Conservation (phyloP, 2,797 vertebrate species). For the Hoplostethus atlanticus region DNA sequence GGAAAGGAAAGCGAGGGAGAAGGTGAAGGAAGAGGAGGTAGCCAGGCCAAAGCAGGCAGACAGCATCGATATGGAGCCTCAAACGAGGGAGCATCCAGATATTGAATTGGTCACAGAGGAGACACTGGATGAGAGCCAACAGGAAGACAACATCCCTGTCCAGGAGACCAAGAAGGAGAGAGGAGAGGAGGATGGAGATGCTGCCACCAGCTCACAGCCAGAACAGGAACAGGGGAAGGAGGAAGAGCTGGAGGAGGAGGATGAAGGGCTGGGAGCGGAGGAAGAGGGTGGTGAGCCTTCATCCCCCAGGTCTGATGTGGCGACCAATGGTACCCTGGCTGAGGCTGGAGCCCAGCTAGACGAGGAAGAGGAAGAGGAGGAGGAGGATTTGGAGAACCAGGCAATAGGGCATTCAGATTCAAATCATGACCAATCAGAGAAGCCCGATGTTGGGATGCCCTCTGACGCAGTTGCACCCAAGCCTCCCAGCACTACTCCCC, state of each 20-base stretch:
- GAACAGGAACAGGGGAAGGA: slow-evolving; percentile 50
- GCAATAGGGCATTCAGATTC: slow-evolving; percentile 40
- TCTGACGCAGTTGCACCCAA: slow-evolving; percentile 13
- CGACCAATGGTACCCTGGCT: slow-evolving; percentile 63
- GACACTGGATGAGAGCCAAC: slow-evolving; percentile 55
- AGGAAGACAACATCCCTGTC: slow-evolving; percentile 20
- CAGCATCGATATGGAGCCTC: slow-evolving; percentile 46
- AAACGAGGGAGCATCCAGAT: slow-evolving; percentile 68
- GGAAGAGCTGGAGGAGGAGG: slow-evolving; percentile 53
- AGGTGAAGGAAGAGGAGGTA: neutral
- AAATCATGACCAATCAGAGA: neutral
- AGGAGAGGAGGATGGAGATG: slow-evolving; percentile 29
- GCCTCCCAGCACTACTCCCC: slow-evolving; percentile 14
- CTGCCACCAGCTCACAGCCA: slow-evolving; percentile 26
- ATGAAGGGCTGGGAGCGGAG: slow-evolving; percentile 30
- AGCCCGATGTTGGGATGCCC: slow-evolving; percentile 29
- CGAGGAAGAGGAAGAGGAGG: slow-evolving; percentile 49
- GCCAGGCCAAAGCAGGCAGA: slow-evolving; percentile 18
- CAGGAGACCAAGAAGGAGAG: slow-evolving; percentile 27
- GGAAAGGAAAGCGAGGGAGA: slow-evolving; percentile 11
- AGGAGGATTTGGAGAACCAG: slow-evolving; percentile 52
- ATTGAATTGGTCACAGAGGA: slow-evolving; percentile 74
- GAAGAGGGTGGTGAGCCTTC: slow-evolving; percentile 18
- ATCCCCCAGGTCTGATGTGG: slow-evolving; percentile 20
- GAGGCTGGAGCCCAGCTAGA: slow-evolving; percentile 76